Evolutionary conservation across 2,888 invertebrate species (phyloP).

Genomic region (Hydropsyche betteni): DNA sequence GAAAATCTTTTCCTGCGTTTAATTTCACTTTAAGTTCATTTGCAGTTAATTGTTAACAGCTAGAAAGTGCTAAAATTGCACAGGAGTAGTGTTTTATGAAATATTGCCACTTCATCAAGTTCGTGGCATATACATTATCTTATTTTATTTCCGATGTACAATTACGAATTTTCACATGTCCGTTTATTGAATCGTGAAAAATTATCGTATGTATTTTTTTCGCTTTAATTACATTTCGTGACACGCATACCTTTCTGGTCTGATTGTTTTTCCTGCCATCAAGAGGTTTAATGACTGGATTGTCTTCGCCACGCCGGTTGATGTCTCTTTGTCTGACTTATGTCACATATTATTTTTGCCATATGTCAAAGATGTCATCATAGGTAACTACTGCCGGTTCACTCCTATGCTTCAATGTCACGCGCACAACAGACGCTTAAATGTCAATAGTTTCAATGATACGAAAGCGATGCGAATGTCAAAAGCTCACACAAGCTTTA

Average conservation of each 20-base stretch:
- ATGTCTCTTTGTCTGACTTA: slow-evolving; percentile 26
- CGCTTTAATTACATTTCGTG: slow-evolving; percentile 18
- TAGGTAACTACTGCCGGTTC: slow-evolving; percentile 1
- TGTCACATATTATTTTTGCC: slow-evolving; percentile 30
- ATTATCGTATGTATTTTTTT: not conserved
- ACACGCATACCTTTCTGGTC: slow-evolving; percentile 35
- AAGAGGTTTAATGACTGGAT: slow-evolving; percentile 27
- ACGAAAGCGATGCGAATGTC: not conserved
- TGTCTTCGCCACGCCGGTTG: slow-evolving; percentile 28
- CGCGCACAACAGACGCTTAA: not conserved
- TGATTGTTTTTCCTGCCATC: slow-evolving; percentile 31
- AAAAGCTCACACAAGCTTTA: not conserved
- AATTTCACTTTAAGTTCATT: too few species aligned
- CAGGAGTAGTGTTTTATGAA: too few species aligned
- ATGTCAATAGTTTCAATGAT: too few species aligned
- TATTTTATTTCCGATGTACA: too few species aligned
- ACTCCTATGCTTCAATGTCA: slow-evolving; percentile 11
- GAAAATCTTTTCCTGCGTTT: too few species aligned
- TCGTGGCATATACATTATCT: too few species aligned
- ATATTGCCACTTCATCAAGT: too few species aligned
- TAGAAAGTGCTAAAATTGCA: too few species aligned
- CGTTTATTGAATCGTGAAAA: too few species aligned
- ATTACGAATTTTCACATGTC: too few species aligned
- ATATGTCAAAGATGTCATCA: slow-evolving; percentile 12
- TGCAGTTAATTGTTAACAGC: too few species aligned